Conservation (phyloP, 2,113 vertebrate species). For the Pygoscelis adeliae region DNA sequence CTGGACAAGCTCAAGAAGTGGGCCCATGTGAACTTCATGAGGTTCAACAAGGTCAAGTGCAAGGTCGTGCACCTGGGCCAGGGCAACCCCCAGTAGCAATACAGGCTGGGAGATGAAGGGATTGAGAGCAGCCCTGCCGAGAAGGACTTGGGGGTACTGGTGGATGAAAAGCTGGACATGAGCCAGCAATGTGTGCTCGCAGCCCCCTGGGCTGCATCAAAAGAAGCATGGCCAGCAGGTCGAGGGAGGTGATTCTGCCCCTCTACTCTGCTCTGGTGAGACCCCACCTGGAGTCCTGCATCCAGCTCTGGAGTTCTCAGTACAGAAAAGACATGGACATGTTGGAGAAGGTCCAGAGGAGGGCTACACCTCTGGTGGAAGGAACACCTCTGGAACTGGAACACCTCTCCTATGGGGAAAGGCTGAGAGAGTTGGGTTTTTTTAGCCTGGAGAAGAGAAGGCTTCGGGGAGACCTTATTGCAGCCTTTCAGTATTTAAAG, state of each 20-base stretch:
- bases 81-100: too few species aligned
- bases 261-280: neutral
- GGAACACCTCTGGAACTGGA: too few species aligned
- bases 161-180: neutral
- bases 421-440: neutral
- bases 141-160: neutral
- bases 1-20: too few species aligned
- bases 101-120: too few species aligned
- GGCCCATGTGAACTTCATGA: neutral
- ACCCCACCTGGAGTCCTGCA: too few species aligned
- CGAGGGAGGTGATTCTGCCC: neutral
- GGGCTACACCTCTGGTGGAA: too few species aligned
- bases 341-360: neutral
- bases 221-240: neutral
- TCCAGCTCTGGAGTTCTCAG: neutral
- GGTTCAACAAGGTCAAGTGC: neutral
- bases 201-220: too few species aligned
- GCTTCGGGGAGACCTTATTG: neutral
- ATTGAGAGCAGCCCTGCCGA: too few species aligned
- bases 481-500: neutral
- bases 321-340: neutral
- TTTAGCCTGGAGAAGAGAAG: neutral
- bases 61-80: neutral
- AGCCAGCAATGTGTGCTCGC: accelerated
- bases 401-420: neutral